Evolutionary conservation across 2,797 vertebrate species (phyloP), one percentile per base, ranked within the genome.

Genomic region (Philypnodon macrostomus): DNA sequence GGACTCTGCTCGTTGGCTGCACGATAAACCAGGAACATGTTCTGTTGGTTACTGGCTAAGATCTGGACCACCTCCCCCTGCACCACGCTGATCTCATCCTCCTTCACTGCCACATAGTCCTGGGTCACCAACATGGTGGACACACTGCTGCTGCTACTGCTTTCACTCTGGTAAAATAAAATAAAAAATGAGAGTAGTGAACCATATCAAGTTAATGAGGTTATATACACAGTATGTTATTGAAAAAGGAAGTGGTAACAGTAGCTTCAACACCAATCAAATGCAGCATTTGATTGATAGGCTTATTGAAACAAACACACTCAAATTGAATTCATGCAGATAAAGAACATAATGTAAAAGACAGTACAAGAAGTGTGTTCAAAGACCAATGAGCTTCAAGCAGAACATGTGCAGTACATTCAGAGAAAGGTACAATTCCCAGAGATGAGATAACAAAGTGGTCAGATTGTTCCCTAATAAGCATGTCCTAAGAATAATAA

Each of bases 61-160:
- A 98, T 94, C 83, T 99, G 97, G 86, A 99, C 96, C 77, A 97
- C 95, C 88, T 99, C 97, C 85, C 96, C 96, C 91, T 98, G 96
- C 83, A 85, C 91, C 85, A 99, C 95, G 75, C 92, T 96, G 78
- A 99, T 95, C 91, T 99, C 96, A 93, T 98, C 97, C 92, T 99
- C 97, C 93, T 98, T 98, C 92, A 98, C 93, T 75, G 97, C 96
- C 92, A 93, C 95, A 76, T 98, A 99, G 92, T 98, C 96, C 90
- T 98, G 96, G 83, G 97, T 98, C 92, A 99, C 97, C 93, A 99
- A 88, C 97, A 99, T 98, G 92, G 96, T 97, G 93, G 95, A 97
- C 90, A 97, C 92, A 90, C 91, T 97, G 93, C 94, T 98, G 91
- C 94, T 96, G 93, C 94, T 98, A 92, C 95, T 97, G 87, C 94